Percentiles rank a stretch among this genome's conserved stretches.
phyloP scores from a whole-genome alignment of 2,888 invertebrate species.

The Campaea margaritaria region DNA sequence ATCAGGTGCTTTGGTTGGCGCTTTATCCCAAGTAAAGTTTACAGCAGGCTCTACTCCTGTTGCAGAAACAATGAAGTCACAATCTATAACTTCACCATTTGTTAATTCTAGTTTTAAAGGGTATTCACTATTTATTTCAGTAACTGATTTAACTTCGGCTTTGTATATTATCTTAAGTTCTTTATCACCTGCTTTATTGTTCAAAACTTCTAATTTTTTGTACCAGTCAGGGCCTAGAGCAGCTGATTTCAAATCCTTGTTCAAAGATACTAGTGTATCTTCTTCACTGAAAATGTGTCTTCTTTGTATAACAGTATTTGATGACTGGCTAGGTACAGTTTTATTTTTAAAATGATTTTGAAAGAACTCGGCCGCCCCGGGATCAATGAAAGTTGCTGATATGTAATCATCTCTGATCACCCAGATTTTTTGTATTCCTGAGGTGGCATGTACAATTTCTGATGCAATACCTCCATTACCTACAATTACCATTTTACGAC shows the following conservation, averaged over 20 bases:
- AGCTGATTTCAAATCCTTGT: conserved; percentile 88
- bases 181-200: conserved; percentile 80
- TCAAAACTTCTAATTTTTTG: conserved; percentile 84
- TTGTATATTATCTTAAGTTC: conserved; percentile 87
- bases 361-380: conserved; percentile 98
- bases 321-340: conserved; percentile 45
- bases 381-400: conserved; percentile 97
- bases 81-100: conserved; percentile 89
- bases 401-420: conserved; percentile 96
- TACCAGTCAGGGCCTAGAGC: conserved; percentile 99
- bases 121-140: conserved; percentile 79
- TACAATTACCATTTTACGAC: conserved; percentile 91
- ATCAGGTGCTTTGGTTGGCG: conserved; percentile 86
- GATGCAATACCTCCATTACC: conserved; percentile 99
- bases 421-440: conserved; percentile 95
- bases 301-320: conserved; percentile 72
- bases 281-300: conserved; percentile 89
- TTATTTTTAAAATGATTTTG: conserved; percentile 77
- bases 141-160: conserved; percentile 81
- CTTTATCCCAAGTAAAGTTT: conserved; percentile 82
- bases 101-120: conserved; percentile 90
- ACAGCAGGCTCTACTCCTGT: conserved; percentile 94
- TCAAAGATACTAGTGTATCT: conserved; percentile 65
- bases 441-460: conserved; percentile 95
- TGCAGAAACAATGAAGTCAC: conserved; percentile 97